Conservation (phyloP, 2,113 vertebrate genomes). For the Corythornis cristatus region DNA sequence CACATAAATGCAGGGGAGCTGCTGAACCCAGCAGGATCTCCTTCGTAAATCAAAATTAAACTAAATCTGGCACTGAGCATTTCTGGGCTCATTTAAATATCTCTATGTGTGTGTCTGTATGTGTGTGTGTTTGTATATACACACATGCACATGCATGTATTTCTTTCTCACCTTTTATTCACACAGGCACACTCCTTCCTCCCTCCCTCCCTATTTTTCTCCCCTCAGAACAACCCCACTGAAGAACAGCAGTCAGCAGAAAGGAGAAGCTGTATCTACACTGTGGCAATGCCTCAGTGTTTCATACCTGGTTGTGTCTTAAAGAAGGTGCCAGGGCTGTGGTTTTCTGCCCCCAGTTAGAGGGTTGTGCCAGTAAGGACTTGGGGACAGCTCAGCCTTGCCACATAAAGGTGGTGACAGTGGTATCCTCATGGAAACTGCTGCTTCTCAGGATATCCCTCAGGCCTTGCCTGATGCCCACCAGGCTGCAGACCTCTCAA, state of each 20-base stretch:
- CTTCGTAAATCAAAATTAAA: neutral
- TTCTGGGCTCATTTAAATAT: neutral
- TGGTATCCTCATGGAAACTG: neutral
- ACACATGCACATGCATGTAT: rapidly evolving
- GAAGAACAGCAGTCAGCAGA: neutral
- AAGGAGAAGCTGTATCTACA: neutral
- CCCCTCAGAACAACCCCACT: neutral
- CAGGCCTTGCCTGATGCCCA: neutral
- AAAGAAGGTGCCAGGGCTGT: neutral
- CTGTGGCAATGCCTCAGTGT: neutral
- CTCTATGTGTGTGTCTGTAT: rapidly evolving
- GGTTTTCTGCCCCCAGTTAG: neutral
- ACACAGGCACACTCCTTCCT: neutral
- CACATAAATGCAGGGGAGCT: neutral
- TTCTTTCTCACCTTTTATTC: slow-evolving; percentile 2
- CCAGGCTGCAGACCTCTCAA: neutral
- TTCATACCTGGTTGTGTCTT: neutral
- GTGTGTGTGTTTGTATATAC: neutral
- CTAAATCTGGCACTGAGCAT: neutral
- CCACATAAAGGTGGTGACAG: neutral
- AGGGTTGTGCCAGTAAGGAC: neutral
- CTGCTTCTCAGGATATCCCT: neutral
- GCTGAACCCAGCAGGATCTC: neutral
- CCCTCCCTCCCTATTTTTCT: neutral
- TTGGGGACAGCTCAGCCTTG: neutral